These are phyloP conservation scores for Cherax quadricarinatus DNA, from an alignment of 1,140 invertebrate species.

Conservation along the genomic window DNA sequence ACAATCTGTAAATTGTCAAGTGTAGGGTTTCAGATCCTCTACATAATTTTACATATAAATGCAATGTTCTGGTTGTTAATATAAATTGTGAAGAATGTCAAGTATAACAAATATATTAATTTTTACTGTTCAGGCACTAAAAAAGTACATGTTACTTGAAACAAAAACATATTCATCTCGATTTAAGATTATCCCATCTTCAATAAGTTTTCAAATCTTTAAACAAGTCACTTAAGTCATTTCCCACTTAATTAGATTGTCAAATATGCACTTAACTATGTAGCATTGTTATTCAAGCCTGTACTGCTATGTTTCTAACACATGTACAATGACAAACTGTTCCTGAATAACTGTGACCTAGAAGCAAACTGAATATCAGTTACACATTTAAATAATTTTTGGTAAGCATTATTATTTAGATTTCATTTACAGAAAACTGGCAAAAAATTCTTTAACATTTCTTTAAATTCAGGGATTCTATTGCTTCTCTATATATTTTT, in stretches of 20 bases:
- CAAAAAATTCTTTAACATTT: neutral
- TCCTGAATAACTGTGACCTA: neutral
- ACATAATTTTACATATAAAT: too few relatives aligned
- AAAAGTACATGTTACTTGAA: neutral
- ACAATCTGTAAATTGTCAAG: too few relatives aligned
- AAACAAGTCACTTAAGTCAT: neutral
- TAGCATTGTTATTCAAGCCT: too few relatives aligned
- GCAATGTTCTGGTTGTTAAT: too few relatives aligned
- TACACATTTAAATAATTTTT: neutral
- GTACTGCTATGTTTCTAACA: too few relatives aligned
- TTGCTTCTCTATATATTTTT: neutral
- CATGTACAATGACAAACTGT: too few relatives aligned
- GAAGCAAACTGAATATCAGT: neutral
- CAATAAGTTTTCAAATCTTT: neutral
- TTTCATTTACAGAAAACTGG: neutral
- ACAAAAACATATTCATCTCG: neutral
- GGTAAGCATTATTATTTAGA: neutral
- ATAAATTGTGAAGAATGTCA: neutral
- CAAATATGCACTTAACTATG: too few relatives aligned
- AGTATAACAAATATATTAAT: neutral
- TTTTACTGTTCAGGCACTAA: neutral
- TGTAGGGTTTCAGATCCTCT: too few relatives aligned
- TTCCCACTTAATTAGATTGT: too few relatives aligned
- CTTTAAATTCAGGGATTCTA: neutral
- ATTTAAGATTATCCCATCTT: neutral